Evolutionary conservation across 1,140 invertebrate genomes (phyloP).

Genomic region (Popillia japonica): DNA sequence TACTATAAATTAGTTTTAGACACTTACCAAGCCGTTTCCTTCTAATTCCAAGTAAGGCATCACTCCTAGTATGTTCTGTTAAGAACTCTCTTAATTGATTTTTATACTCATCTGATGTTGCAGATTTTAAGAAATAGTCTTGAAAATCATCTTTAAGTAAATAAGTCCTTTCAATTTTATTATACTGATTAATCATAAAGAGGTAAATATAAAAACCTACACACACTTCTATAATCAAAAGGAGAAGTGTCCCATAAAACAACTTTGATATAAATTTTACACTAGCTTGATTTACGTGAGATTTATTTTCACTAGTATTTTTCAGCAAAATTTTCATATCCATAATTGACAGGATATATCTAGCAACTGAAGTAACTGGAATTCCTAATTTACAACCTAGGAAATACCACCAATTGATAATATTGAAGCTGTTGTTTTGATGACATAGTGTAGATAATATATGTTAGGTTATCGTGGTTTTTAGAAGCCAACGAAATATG

Average conservation of each 20-base stretch:
- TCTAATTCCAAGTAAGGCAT: not conserved
- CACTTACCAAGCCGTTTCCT: not conserved
- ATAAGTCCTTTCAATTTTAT: constrained; percentile 6
- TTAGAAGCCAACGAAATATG: too few relatives aligned
- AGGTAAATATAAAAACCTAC: not conserved
- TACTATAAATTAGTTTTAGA: not conserved
- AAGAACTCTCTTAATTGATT: not conserved
- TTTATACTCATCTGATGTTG: not conserved
- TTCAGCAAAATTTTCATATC: not conserved
- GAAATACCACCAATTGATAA: not conserved
- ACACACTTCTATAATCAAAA: not conserved
- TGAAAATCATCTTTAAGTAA: not conserved
- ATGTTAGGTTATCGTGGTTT: too few relatives aligned
- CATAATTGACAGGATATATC: not conserved
- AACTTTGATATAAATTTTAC: not conserved
- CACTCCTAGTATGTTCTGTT: not conserved
- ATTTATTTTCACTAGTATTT: too few relatives aligned
- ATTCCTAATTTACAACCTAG: too few relatives aligned
- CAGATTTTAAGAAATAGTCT: not conserved
- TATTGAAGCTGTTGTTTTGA: not conserved
- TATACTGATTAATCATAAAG: not conserved
- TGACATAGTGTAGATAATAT: not conserved
- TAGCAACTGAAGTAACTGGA: too few relatives aligned
- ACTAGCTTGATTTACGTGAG: not conserved
- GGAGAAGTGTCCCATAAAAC: not conserved